Conservation (phyloP, 2,888 invertebrate genomes). For the Norana najaformis region DNA sequence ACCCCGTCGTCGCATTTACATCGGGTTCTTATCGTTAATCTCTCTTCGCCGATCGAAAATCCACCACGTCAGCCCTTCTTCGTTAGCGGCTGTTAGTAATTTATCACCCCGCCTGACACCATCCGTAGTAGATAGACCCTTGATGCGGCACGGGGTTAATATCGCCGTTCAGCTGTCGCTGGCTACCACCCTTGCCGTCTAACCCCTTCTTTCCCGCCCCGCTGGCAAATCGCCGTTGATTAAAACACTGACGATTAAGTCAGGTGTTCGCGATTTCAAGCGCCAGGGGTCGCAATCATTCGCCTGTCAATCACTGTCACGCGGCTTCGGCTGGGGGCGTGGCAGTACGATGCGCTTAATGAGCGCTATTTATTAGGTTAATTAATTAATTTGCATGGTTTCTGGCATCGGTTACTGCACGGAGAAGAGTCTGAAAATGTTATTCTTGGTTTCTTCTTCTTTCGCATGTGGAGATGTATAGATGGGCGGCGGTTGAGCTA, state of each 20-base stretch:
- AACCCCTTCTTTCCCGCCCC: neutral
- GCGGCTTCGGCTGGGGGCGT: neutral
- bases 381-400: neutral
- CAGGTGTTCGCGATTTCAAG: neutral
- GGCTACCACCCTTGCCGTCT: neutral
- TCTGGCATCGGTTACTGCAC: neutral
- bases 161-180: neutral
- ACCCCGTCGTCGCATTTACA: neutral
- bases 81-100: neutral
- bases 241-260: neutral
- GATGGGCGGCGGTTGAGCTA: no score
- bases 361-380: neutral
- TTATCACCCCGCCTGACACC: neutral
- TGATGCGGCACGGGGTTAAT: neutral
- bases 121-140: neutral
- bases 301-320: neutral
- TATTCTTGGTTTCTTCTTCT: neutral
- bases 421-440: neutral
- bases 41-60: neutral
- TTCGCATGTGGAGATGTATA: no score
- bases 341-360: neutral
- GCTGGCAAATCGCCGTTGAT: neutral
- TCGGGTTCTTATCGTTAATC: neutral
- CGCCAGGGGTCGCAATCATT: neutral
- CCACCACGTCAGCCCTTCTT: neutral